Percentiles rank a stretch among this genome's conserved stretches.
phyloP scores from a whole-genome alignment of 2,888 invertebrate species.

The Globia sparganii region DNA sequence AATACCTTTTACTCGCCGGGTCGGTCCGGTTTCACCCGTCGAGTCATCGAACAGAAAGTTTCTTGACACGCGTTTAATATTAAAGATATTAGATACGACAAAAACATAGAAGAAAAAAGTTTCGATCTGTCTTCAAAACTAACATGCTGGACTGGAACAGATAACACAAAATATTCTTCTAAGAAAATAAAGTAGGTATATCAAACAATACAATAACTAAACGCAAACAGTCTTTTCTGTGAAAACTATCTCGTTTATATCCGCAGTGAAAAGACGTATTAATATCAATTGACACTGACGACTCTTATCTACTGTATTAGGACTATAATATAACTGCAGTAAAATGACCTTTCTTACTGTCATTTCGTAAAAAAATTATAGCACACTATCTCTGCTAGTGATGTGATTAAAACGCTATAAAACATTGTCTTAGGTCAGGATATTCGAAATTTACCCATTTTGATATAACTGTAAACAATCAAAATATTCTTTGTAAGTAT shows the following conservation, averaged over 20 bases:
- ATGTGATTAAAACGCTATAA: too few species aligned
- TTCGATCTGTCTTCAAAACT: neutral
- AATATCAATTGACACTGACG: constrained; percentile 1
- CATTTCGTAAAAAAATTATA: too few species aligned
- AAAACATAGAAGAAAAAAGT: neutral
- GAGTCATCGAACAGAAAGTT: constrained; percentile 4
- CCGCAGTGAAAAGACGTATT: neutral
- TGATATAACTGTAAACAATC: too few species aligned
- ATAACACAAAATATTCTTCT: neutral
- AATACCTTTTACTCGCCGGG: too few species aligned
- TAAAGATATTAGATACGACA: neutral
- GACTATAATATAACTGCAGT: too few species aligned
- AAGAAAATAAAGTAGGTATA: neutral
- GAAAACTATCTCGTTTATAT: neutral
- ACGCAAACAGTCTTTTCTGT: neutral
- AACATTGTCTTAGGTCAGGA: too few species aligned
- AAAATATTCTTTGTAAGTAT: too few species aligned
- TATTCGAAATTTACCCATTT: too few species aligned
- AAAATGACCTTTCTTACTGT: too few species aligned
- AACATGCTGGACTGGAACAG: neutral
- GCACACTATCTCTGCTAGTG: too few species aligned
- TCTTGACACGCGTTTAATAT: constrained; percentile 11
- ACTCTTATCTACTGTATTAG: too few species aligned
- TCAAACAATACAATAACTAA: neutral
- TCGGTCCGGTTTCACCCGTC: constrained; percentile 19